Base-by-base conservation (phyloP, 2,888 invertebrate genomes). In the Acronicta psi region DNA sequence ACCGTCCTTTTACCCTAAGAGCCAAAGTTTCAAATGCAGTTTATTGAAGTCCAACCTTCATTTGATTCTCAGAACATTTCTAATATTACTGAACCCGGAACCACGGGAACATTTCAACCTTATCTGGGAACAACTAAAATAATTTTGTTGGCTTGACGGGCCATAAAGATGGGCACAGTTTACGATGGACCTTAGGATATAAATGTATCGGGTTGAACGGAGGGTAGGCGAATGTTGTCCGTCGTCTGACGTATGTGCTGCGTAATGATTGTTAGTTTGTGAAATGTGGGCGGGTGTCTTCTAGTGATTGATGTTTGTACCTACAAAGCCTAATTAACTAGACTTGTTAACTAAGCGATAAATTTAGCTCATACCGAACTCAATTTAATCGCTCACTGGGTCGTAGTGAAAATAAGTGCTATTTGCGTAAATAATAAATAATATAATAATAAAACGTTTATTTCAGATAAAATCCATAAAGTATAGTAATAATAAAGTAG, bases 141-240 rank as follows among this genome's bases (percentile, higher is more conserved):
- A 73, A 81, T 80, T 79, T 73, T 38, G 63, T 66, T 62, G 59
- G 52, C 66, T 74, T 76, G 66, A 69, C 70, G 67, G 72, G 68
- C 58, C 38, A 71, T 79, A 78, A 82, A 80, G n/a, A n/a, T n/a
- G n/a, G n/a, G n/a, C 60, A 57, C 51, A 41, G 60, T 81, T 81
- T 81, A 81, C 73, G 75, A 71, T 59, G 65, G 57, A 54, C 59
- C 47, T 50, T 55, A 37, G 43, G 65, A 45, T 65, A 63, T 71
- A 74, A 76, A 74, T 74, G 67, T 69, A 59, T 69, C 43, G 49
- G 49, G 18, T 31, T 46, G 45, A 55, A 41, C 44, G 54, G 23
- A 23, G 34, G 20, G 20, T 36, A 17, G 18, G 44, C 11, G 50
- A 42, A 45, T 53, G 61, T 69, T 60, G 66, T 70, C 34, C 65